Percentiles rank a stretch among this genome's conserved stretches.
Conservation (phyloP, 2,888 invertebrate species). For the Gymnoscelis rufifasciata region DNA sequence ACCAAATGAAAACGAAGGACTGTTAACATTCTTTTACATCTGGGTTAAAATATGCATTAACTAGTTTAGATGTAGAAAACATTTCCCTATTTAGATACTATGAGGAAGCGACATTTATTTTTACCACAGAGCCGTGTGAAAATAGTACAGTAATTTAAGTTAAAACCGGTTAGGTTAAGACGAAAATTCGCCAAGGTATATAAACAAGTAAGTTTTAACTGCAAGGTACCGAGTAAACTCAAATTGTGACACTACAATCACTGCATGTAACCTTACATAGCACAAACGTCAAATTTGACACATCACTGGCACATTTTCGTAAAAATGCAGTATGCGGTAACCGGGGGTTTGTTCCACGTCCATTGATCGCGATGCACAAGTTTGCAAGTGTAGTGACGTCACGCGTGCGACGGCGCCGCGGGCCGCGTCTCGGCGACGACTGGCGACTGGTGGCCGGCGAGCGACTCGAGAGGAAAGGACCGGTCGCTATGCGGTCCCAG, state of each 20-base stretch:
- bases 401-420: constrained; percentile 64
- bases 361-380: constrained; percentile 71
- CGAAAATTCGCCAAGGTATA: constrained; percentile 18
- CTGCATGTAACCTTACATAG: constrained; percentile 46
- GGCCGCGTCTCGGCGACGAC: constrained; percentile 68
- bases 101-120: neutral
- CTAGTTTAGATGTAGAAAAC: constrained; percentile 7
- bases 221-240: constrained; percentile 34
- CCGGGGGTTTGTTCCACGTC: constrained; percentile 50
- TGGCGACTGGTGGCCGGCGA: constrained; percentile 24
- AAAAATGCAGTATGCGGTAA: constrained; percentile 78
- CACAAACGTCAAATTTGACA: constrained; percentile 36
- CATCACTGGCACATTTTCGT: constrained; percentile 70
- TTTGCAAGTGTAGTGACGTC: constrained; percentile 49
- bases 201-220: constrained; percentile 14
- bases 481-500: constrained; percentile 66
- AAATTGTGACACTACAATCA: constrained; percentile 69
- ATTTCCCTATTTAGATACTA: neutral
- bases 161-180: constrained; percentile 1
- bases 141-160: neutral
- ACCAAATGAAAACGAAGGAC: constrained; percentile 41
- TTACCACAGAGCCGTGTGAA: neutral
- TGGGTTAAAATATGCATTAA: constrained; percentile 15
- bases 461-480: constrained; percentile 52
- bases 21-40: constrained; percentile 20